Base-by-base conservation (phyloP, 1,140 invertebrate genomes). In the Pseudomyrmex dendroicus region DNA sequence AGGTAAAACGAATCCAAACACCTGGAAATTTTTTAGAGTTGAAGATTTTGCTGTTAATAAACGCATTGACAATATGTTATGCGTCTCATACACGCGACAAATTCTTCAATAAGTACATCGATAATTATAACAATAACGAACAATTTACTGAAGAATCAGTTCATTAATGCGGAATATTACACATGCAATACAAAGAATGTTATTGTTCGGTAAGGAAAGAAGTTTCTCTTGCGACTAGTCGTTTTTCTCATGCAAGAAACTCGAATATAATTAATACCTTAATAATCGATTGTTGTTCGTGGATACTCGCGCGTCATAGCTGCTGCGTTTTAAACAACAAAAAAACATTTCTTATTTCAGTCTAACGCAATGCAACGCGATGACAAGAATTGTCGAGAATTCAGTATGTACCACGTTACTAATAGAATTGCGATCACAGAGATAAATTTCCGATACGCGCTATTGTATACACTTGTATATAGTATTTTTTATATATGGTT, bases 241-340 rank as follows among this genome's bases (percentile, higher is more conserved):
- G 9, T 73, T 35, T 35, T 35, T 35, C 5, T 46, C 68, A 25
- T 86, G 54, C 68, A 78, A 13, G n/a, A 67, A 74, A 73, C 56
- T 50, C 73, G 67, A 73, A 52, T 54, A 57, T 86, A 57, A 82
- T 78, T 83, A 48, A 87, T 92, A 92, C 92, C 92, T 93, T 87
- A 88, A 90, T 72, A 92, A 87, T 80, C 89, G 92, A 91, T 92
- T 91, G 91, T 92, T 92, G 91, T 91, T 92, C 82, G 89, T 90
- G 67, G 91, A 86, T 87, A 91, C 87, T 86, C 92, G 89, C 77
- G 91, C 88, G 73, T 92, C 91, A 77, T 91, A 92, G 89, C 87
- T 90, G 84, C 91, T 92, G 88, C 86, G 80, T 84, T 68, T 92
- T 91, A 73, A 87, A 20, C 20, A 77, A 83, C 83, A 13, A 52